phyloP scores from a whole-genome alignment of 2,113 vertebrate species.

The Aspidoscelis tigris region DNA sequence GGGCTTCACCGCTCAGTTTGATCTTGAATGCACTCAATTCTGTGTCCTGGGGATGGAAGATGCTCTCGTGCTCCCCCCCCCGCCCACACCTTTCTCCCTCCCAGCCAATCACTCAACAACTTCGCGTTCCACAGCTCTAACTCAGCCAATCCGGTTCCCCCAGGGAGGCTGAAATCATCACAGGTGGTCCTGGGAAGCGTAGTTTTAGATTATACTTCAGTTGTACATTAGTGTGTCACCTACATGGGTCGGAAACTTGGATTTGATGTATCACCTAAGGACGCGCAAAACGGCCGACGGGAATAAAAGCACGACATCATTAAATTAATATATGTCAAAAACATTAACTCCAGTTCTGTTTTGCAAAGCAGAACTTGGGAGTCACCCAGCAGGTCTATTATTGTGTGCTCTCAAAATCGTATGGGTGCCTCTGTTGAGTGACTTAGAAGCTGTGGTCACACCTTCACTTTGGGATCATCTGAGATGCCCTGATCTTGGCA shows the following conservation, averaged over 20 bases:
- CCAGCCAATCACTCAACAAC: not conserved
- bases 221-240: too few species aligned
- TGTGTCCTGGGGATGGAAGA: too few species aligned
- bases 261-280: not conserved
- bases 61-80: too few species aligned
- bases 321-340: not conserved
- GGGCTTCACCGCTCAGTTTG: not conserved
- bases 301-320: not conserved
- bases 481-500: too few species aligned
- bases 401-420: too few species aligned
- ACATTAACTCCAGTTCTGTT: too few species aligned
- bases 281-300: not conserved
- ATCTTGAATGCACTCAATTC: not conserved
- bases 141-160: not conserved
- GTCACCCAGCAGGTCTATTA: too few species aligned
- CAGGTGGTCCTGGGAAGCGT: not conserved
- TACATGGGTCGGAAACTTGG: not conserved
- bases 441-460: too few species aligned
- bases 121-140: not conserved
- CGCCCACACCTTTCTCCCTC: not conserved
- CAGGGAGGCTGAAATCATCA: too few species aligned
- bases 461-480: too few species aligned
- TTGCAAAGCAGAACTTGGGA: too few species aligned
- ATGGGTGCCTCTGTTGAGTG: too few species aligned
- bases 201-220: not conserved